Percentiles rank a stretch among this genome's conserved stretches.
Evolutionary conservation across 2,888 invertebrate genomes (phyloP).

Genomic region (Ariolimax columbianus): DNA sequence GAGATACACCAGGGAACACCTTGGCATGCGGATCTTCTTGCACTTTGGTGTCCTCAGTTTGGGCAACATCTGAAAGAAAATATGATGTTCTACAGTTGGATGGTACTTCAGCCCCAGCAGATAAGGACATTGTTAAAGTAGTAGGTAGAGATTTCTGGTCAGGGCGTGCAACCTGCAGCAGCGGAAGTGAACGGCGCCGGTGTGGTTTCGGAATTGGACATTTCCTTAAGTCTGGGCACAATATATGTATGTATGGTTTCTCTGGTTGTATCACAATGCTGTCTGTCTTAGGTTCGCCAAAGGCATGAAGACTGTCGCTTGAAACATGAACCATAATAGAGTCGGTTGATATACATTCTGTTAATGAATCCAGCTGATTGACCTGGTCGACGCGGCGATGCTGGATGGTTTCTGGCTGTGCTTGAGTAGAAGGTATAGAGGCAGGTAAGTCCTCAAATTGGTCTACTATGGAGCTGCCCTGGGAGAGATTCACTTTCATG

Average conservation of each 20-base stretch:
- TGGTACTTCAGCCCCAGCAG: background rate
- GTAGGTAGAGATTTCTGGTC: background rate
- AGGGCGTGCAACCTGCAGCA: background rate
- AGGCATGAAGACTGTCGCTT: constrained; percentile 28
- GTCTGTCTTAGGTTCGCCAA: background rate
- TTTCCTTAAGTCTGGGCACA: constrained; percentile 17
- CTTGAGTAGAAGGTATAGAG: background rate
- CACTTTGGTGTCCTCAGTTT: constrained; percentile 2
- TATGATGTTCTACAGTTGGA: background rate
- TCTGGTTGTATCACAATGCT: background rate
- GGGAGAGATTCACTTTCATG: constrained; percentile 48
- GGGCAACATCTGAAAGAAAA: background rate
- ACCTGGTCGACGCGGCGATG: constrained; percentile 25
- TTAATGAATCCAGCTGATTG: constrained; percentile 1
- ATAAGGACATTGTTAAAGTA: background rate
- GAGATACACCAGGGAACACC: background rate
- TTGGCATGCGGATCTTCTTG: background rate
- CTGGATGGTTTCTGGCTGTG: background rate
- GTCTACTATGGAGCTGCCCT: constrained; percentile 39
- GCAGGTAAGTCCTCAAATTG: constrained; percentile 25
- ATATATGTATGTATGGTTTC: background rate
- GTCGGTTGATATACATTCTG: constrained; percentile 38
- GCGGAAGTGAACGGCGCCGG: constrained; percentile 10
- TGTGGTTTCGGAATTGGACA: background rate
- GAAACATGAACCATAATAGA: constrained; percentile 41